phyloP scores from a whole-genome alignment of 2,113 vertebrate species.

The Synchiropus splendidus region DNA sequence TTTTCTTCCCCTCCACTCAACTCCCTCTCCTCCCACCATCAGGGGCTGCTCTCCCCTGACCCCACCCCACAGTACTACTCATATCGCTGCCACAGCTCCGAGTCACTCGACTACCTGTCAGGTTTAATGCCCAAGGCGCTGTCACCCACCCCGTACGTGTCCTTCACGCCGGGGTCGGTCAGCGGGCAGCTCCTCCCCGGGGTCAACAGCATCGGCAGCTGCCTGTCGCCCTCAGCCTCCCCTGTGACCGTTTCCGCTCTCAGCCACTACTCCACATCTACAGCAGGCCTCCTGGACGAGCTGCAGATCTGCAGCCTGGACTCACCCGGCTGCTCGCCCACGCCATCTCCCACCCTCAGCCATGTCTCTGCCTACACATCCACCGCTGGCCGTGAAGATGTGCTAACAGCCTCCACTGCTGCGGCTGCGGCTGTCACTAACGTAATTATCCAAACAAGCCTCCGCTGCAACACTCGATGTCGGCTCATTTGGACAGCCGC shows the following conservation, averaged over 20 bases:
- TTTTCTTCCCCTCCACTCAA: conserved; percentile 40
- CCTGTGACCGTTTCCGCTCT: conserved; percentile 71
- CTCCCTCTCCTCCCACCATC: conserved; percentile 31
- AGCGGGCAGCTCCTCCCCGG: conserved; percentile 19
- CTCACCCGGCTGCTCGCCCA: conserved; percentile 71
- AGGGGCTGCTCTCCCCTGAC: conserved; percentile 41
- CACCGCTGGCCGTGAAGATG: conserved; percentile 68
- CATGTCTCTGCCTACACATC: conserved; percentile 70
- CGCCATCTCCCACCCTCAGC: conserved; percentile 80
- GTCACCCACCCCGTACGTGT: conserved; percentile 55
- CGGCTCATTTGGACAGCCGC: conserved; percentile 26
- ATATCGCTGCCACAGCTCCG: conserved; percentile 60
- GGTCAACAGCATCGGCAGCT: conserved; percentile 24
- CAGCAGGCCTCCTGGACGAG: conserved; percentile 74
- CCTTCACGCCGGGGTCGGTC: conserved; percentile 19
- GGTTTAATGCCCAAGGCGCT: conserved; percentile 60
- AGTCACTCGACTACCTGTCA: conserved; percentile 64
- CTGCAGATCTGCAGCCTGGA: conserved; percentile 75
- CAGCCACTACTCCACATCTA: conserved; percentile 78
- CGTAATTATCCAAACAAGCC: conserved; percentile 76
- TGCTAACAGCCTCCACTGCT: conserved; percentile 62
- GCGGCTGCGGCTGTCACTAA: conserved; percentile 69
- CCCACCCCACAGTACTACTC: conserved; percentile 42
- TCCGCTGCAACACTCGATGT: conserved; percentile 34
- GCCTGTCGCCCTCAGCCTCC: conserved; percentile 52